Evolutionary conservation across 2,888 invertebrate species (phyloP), one percentile per base, ranked within the genome.

Genomic region (Leptinotarsa rubiginosa): DNA sequence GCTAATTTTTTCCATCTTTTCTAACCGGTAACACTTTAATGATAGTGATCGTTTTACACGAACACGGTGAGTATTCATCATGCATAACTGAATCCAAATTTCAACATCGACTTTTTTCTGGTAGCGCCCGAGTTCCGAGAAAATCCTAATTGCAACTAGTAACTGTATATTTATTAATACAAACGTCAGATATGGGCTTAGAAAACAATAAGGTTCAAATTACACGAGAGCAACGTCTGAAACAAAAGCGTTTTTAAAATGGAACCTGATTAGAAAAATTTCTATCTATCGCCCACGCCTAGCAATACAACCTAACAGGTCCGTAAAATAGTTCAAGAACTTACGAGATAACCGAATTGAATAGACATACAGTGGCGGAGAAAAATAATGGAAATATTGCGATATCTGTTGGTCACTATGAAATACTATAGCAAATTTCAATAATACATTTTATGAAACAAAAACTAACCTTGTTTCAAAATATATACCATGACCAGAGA

Each of bases 91-190:
- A 56, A 56, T 56, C 56, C 56, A 22, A 56, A 56, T 56, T 56
- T 56, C 56, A 20, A 56, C 56, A 56, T 56, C 56, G 4, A 56
- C 22, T 56, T 56, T 56, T 56, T 56, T 56, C 12, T 56, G 13
- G 56, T 56, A 20, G 68, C 52, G 54, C 52, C 12, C n/a, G 18
- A 41, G 20, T 72, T 59, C 75, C 64, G 49, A 66, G 69, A 72
- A 72, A 69, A 72, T 69, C 64, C 72, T 64, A 64, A 76, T 76
- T 76, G 72, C 71, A 62, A 69, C 56, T 54, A 69, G 74, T 71
- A 73, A 78, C 68, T 22, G 68, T 41, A 68, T 68, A 50, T 68
- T 68, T 22, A 31, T 68, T 25, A 68, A 54, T 18, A 54, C 54
- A 54, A 68, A n/a, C 18, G 18, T 25, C n/a, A 68, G 49, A 68